These are phyloP conservation scores for Priocnemis perturbator DNA, from an alignment of 2,888 invertebrate genomes.

Conservation along the genomic window DNA sequence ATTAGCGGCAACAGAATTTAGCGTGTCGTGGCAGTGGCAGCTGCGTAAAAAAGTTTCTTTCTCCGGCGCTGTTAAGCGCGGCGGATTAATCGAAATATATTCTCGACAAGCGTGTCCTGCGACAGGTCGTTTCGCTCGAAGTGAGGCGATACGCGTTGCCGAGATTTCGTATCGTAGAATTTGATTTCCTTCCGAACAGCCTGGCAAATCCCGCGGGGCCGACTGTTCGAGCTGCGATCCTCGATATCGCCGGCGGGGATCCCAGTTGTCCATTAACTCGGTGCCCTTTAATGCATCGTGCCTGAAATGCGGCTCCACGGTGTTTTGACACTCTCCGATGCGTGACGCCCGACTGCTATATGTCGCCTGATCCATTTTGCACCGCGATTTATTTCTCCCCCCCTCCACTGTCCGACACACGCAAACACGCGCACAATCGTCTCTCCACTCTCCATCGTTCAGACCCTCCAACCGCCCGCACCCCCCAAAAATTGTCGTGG, in stretches of 20 bases:
- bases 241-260: conserved; percentile 25
- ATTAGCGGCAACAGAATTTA: too few species aligned
- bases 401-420: conserved; percentile 7
- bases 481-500: conserved; percentile 35
- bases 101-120: too few species aligned
- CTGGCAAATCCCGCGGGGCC: conserved; percentile 42
- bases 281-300: conserved; percentile 51
- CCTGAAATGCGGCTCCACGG: conserved; percentile 41
- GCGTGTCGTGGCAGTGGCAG: too few species aligned
- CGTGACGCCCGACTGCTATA: conserved; percentile 60
- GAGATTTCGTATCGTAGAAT: background rate
- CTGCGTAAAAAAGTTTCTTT: too few species aligned
- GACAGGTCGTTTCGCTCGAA: too few species aligned
- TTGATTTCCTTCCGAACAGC: conserved; percentile 19
- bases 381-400: conserved; percentile 56
- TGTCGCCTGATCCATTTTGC: conserved; percentile 64
- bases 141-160: background rate
- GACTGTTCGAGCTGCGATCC: background rate
- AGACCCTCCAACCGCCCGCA: conserved; percentile 6
- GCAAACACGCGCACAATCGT: background rate
- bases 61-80: too few species aligned
- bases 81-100: too few species aligned
- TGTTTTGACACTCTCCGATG: conserved; percentile 63
- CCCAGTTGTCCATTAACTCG: conserved; percentile 55
- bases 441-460: too few species aligned